These are phyloP conservation scores for Acanthosepion pharaonis DNA, from an alignment of 2,888 invertebrate genomes.

Conservation along the genomic window DNA sequence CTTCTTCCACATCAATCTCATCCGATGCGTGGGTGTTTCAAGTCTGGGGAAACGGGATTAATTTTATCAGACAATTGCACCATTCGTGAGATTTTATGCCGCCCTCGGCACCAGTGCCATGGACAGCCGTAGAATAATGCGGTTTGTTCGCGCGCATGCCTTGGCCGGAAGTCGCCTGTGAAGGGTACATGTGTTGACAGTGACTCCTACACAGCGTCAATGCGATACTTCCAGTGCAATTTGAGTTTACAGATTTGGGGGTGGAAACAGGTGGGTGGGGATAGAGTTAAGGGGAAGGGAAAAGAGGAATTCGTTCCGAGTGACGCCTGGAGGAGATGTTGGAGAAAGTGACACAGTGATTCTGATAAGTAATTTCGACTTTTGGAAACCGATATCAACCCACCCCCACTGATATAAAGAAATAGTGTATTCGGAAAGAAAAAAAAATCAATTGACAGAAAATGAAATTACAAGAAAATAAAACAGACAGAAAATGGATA, in stretches of 20 bases:
- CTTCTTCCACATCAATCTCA: neutral
- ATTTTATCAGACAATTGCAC: neutral
- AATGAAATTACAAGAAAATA: neutral
- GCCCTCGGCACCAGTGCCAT: neutral
- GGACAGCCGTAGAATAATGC: neutral
- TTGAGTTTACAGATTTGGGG: neutral
- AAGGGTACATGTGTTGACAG: neutral
- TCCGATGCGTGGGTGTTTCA: neutral
- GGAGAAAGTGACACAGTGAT: neutral
- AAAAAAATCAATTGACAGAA: neutral
- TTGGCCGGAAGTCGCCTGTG: neutral
- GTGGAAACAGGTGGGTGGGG: neutral
- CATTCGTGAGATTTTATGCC: neutral
- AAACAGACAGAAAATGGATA: neutral
- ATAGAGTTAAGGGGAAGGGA: neutral
- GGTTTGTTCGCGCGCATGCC: neutral
- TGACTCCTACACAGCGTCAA: conserved; percentile 33
- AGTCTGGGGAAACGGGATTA: neutral
- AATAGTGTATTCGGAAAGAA: neutral
- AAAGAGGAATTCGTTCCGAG: neutral
- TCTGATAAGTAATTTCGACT: neutral
- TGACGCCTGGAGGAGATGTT: neutral
- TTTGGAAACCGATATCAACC: neutral
- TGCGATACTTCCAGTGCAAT: neutral
- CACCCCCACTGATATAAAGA: neutral